Percentiles rank a stretch among this genome's conserved stretches.
These are phyloP conservation scores for Desmophyllum pertusum DNA, from an alignment of 92 coral and sea anemone genomes.

Conservation along the genomic window DNA sequence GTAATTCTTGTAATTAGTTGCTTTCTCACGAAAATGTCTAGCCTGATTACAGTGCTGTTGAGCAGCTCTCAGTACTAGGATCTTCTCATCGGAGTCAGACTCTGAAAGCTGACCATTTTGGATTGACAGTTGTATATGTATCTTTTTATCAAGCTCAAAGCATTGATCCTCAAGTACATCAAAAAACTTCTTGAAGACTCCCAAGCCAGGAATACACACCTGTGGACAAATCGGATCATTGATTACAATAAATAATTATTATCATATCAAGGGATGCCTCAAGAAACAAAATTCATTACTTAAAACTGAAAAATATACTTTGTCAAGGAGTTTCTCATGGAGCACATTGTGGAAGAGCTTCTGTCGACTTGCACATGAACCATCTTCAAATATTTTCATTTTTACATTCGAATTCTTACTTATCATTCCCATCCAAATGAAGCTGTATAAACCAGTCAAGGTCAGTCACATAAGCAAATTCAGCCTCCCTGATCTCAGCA, in stretches of 20 bases:
- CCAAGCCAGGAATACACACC: conserved; percentile 56
- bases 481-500: too few relatives aligned
- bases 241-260: not conserved
- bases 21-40: conserved; percentile 36
- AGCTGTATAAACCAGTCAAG: too few relatives aligned
- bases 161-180: conserved; percentile 44
- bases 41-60: conserved; percentile 19
- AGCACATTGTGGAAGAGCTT: not conserved
- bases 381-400: too few relatives aligned
- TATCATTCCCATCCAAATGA: too few relatives aligned
- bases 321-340: not conserved
- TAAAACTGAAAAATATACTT: too few relatives aligned
- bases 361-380: not conserved
- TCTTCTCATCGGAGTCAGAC: not conserved
- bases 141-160: conserved; percentile 46
- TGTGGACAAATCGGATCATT: not conserved
- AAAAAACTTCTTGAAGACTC: conserved; percentile 38
- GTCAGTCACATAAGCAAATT: too few relatives aligned
- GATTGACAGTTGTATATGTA: not conserved
- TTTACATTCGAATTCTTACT: too few relatives aligned
- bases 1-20: conserved; percentile 31
- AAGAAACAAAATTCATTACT: too few relatives aligned
- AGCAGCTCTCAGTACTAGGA: conserved; percentile 35
- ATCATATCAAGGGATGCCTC: not conserved
- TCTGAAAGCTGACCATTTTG: conserved; percentile 37